A percentile compares a stretch with the other conserved stretches of the same genome.
Conservation (phyloP, 2,797 vertebrate genomes). For the Galaxias olidus region DNA sequence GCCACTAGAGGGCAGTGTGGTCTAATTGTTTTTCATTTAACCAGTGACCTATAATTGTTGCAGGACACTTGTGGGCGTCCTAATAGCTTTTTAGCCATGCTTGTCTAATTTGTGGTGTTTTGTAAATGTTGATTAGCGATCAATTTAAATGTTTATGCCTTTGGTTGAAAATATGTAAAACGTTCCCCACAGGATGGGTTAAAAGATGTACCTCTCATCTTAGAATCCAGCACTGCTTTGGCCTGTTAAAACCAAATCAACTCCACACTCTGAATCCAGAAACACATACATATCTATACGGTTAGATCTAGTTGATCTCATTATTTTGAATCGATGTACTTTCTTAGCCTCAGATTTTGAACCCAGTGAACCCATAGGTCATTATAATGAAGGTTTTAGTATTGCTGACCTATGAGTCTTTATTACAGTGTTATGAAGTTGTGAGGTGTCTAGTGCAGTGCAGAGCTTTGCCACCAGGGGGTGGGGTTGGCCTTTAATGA, state of each 20-base stretch:
- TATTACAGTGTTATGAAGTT: background rate
- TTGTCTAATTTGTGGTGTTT: slow-evolving; percentile 86
- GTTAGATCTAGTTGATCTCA: no score
- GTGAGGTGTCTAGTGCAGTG: background rate
- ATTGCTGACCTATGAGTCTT: background rate
- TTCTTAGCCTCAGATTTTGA: no score
- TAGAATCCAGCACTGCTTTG: no score
- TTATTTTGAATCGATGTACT: no score
- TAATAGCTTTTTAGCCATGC: slow-evolving; percentile 84
- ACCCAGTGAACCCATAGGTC: no score
- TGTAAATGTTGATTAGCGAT: slow-evolving; percentile 83
- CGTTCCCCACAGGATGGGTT: no score
- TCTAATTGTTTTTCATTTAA: background rate
- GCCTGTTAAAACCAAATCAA: no score
- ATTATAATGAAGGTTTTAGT: no score
- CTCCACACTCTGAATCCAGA: no score
- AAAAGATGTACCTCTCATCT: no score
- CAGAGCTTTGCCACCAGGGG: slow-evolving; percentile 34
- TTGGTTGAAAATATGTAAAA: no score
- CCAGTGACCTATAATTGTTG: background rate
- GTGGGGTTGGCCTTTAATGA: slow-evolving; percentile 19
- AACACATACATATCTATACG: no score
- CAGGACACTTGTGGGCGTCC: slow-evolving; percentile 77
- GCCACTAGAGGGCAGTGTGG: slow-evolving; percentile 38
- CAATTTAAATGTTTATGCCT: slow-evolving; percentile 67